Conservation (phyloP, 2,888 invertebrate species). For the Keiferia lycopersicella region DNA sequence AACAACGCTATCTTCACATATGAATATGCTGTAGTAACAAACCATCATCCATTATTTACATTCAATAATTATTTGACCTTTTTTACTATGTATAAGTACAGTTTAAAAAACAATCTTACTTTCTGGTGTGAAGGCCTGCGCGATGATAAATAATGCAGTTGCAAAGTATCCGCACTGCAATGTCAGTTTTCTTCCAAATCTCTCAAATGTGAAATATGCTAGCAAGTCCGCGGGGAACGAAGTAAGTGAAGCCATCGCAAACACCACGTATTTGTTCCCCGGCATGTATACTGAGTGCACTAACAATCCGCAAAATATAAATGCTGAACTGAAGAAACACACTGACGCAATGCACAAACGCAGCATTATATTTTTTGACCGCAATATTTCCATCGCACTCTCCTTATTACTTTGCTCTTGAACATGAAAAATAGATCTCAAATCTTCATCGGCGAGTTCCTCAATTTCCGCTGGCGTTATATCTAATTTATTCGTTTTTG, state of each 20-base stretch:
- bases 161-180: constrained; percentile 56
- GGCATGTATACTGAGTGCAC: constrained; percentile 61
- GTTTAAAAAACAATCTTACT: constrained; percentile 46
- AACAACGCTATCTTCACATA: constrained; percentile 62
- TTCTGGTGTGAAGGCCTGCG: constrained; percentile 51
- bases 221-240: constrained; percentile 66
- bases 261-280: constrained; percentile 66
- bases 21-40: constrained; percentile 47
- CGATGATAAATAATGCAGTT: constrained; percentile 56
- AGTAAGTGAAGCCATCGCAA: constrained; percentile 54
- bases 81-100: background rate
- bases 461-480: constrained; percentile 52
- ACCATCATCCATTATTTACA: background rate
- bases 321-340: constrained; percentile 64
- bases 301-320: constrained; percentile 61
- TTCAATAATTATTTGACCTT: background rate
- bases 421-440: constrained; percentile 54
- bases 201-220: constrained; percentile 55
- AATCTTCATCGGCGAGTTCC: constrained; percentile 48
- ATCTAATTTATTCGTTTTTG: constrained; percentile 55
- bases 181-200: constrained; percentile 57
- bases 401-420: constrained; percentile 58
- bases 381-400: constrained; percentile 53
- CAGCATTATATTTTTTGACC: constrained; percentile 61
- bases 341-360: constrained; percentile 56